Conservation (phyloP, 2,797 vertebrate genomes). For the Smutsia temminckii region DNA sequence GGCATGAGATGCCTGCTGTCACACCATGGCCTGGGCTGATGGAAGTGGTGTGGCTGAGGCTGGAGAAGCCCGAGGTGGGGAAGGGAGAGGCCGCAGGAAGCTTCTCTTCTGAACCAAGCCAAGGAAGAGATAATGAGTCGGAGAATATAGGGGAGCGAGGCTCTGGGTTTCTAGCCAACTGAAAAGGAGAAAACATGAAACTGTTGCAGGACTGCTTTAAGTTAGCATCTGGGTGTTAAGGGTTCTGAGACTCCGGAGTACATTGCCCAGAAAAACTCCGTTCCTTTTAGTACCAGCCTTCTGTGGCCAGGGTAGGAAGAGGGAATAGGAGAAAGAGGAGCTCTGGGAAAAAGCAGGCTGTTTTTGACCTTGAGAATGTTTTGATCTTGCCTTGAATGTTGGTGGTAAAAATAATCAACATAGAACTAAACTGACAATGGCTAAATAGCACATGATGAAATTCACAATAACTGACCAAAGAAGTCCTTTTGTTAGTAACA, state of each 20-base stretch:
- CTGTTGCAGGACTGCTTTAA: not conserved
- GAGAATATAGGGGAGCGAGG: not conserved
- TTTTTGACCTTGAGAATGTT: slow-evolving; percentile 56
- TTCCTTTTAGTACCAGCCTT: not conserved
- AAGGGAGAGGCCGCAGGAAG: not conserved
- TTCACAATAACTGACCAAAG: not conserved
- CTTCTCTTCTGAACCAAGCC: not conserved
- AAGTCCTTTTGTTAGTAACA: not conserved
- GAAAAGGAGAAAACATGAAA: not conserved
- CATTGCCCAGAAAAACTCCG: not conserved
- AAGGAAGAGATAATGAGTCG: not conserved
- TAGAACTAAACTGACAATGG: not conserved
- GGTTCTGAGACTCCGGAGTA: not conserved
- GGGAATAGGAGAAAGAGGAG: not conserved
- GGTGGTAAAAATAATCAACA: slow-evolving; percentile 32
- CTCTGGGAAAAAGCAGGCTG: not conserved
- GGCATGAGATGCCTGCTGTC: not conserved
- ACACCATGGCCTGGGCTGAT: not conserved
- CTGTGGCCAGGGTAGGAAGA: not conserved
- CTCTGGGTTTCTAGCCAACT: not conserved
- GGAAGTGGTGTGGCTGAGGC: not conserved
- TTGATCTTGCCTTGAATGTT: slow-evolving; percentile 21
- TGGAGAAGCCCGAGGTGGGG: not conserved
- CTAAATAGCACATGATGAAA: not conserved
- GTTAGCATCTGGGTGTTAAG: not conserved